Evolutionary conservation across 2,113 vertebrate species (phyloP), one percentile per base, ranked within the genome.

Genomic region (Cinclus mexicanus): DNA sequence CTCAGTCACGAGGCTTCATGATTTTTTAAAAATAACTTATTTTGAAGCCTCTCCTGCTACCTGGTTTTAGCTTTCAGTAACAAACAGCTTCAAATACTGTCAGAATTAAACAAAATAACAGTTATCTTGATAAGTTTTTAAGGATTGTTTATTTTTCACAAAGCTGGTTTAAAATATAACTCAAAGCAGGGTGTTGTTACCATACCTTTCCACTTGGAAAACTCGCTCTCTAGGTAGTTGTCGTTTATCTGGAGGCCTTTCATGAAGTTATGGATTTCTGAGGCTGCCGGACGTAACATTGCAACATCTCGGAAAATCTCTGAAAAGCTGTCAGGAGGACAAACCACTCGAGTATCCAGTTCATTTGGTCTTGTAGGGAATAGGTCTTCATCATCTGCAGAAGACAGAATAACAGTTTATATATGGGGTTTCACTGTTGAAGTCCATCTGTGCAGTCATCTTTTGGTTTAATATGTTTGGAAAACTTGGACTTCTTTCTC

Each of bases 171-270:
- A 61, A 76, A 41, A 26, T 16, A 6, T 3, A 49, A 10, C 25
- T 68, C 53, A 67, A 55, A 50, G 3, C 16, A 68, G 19, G 4
- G 5, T 79, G 41, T 23, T 63, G 10, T 28, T 49, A 35, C 55
- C 31, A 9, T 97, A 98, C 98, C 98, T 98, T 98, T 98, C 98
- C 98, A 98, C 46, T 19, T 97, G 63, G 95, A 94, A 96, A 98
- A 98, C 35, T 98, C 1, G 20, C 97, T 96, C 53, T 98, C 94
- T 44, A 98, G 72, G 83, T 98, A 98, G 61, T 87, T 83, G 8
- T 95, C 96, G 75, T 98, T 97, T 55, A 98, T 96, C 78, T 98
- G 97, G 79, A 98, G 17, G 37, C 98, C 98, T 11, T 68, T 90
- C 61, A 98, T 87, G 90, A 98, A 98, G 91, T 98, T 98, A 80